Conservation (phyloP, 2,113 vertebrate genomes). For the Petrocephalus microphthalmus region DNA sequence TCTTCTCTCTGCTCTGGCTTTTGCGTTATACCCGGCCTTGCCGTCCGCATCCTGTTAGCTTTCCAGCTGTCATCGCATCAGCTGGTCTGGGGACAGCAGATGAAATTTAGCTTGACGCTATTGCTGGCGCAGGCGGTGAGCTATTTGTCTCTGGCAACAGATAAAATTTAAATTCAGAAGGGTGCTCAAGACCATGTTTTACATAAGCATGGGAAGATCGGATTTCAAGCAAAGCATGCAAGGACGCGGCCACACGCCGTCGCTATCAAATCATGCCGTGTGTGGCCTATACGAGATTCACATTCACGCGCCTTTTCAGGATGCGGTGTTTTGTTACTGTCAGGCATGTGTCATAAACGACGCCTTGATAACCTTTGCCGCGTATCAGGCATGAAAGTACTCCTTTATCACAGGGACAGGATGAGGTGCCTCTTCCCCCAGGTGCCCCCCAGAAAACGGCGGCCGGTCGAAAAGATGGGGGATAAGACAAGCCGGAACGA, state of each 20-base stretch:
- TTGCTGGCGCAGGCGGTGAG: not conserved
- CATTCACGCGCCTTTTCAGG: constrained; percentile 39
- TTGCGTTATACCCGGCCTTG: not conserved
- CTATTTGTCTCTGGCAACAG: not conserved
- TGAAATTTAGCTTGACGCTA: not conserved
- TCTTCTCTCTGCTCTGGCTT: not conserved
- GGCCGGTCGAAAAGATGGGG: constrained; percentile 52
- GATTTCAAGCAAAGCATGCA: not conserved
- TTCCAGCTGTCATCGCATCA: not conserved
- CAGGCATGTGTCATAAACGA: constrained; percentile 50
- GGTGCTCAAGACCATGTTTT: not conserved
- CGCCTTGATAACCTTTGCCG: constrained; percentile 57
- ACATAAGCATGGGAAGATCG: not conserved
- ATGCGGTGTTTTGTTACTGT: constrained; percentile 42
- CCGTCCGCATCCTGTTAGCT: not conserved
- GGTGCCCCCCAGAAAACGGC: constrained; percentile 40
- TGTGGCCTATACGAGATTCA: constrained; percentile 47
- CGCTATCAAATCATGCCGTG: not conserved
- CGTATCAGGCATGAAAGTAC: constrained; percentile 51
- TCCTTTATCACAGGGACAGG: constrained; percentile 46
- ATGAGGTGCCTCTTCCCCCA: constrained; percentile 33
- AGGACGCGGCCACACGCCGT: not conserved
- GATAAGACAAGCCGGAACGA: constrained; percentile 50
- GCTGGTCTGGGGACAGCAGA: not conserved
- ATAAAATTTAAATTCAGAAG: not conserved